Evolutionary conservation across 2,888 invertebrate species (phyloP), one percentile per base, ranked within the genome.

Genomic region (Dryocosmus kuriphilus): DNA sequence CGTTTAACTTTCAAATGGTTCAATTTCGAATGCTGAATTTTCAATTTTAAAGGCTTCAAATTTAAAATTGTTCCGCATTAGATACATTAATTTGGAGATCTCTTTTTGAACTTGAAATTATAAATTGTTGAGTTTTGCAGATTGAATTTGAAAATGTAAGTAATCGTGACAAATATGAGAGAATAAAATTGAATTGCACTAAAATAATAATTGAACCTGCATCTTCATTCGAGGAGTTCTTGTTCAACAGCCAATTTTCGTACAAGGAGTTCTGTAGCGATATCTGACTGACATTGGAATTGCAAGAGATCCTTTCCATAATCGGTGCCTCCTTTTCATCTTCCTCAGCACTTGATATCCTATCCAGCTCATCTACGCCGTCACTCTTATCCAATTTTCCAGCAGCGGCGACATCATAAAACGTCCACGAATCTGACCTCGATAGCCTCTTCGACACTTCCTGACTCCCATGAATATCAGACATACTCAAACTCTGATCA

Each of bases 391-490:
- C 82, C 71, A 78, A 79, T 76, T 88, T 83, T 77, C 84, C 79
- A 78, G 82, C 83, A 32, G 80, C 57, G 5, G 86, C 90, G 63
- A 82, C 87, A 81, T 93, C 93, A 83, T 93, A 93, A 85, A 92
- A 93, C 19, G 92, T 92, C 93, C 93, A 94, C 0, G 93, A 93
- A 76, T 92, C 92, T 7, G 93, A 93, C 73, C 93, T 88, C 19
- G 92, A 90, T 14, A 93, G 80, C 79, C 88, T 86, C 27, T 88
- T 90, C 24, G 84, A 84, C 27, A 79, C 75, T 16, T 89, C 91
- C 46, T 84, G 79, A 57, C 84, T 87, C 78, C 62, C 63, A 1
- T 77, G 57, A 27, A 78, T 61, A n/a, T 83, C 81, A 11, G 75
- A 81, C 14, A 57, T 77, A 24, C 62, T 81, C 24, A 81, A 81